Conservation (phyloP, 2,113 vertebrate genomes). For the Gnathonemus longibarbis region DNA sequence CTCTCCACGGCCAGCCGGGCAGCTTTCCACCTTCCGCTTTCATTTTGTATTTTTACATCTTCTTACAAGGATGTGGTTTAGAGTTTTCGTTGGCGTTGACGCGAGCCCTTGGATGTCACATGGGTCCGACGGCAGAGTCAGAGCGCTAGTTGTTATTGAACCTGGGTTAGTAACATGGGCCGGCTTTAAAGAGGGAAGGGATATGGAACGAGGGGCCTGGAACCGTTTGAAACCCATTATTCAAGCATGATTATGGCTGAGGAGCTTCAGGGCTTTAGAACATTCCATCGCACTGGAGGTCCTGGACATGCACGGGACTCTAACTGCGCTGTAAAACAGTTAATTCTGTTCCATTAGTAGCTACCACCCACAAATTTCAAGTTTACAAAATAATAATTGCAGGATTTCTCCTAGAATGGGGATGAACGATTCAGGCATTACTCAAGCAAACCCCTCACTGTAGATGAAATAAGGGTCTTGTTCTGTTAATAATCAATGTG, state of each 20-base stretch:
- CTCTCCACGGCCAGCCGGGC: not conserved
- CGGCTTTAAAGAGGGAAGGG: not conserved
- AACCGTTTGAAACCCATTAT: not conserved
- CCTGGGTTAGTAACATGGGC: not conserved
- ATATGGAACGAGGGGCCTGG: constrained; percentile 3
- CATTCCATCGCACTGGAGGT: constrained; percentile 11
- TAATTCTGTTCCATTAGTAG: constrained; percentile 3
- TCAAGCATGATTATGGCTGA: not conserved
- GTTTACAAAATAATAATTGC: not conserved
- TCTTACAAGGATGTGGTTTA: not conserved
- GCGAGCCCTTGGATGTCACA: not conserved
- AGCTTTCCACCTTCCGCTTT: not conserved
- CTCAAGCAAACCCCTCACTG: not conserved
- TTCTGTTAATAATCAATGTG: not conserved
- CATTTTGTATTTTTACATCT: not conserved
- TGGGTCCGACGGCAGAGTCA: not conserved
- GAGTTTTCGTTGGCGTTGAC: not conserved
- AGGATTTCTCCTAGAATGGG: not conserved
- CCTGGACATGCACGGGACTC: not conserved
- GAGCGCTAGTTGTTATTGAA: not conserved
- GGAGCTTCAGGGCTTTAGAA: not conserved
- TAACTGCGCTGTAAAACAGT: not conserved
- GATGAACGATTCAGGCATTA: not conserved
- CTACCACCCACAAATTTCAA: not conserved
- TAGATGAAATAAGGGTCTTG: not conserved